Conservation (phyloP, 2,113 vertebrate species). For the Excalfactoria chinensis region DNA sequence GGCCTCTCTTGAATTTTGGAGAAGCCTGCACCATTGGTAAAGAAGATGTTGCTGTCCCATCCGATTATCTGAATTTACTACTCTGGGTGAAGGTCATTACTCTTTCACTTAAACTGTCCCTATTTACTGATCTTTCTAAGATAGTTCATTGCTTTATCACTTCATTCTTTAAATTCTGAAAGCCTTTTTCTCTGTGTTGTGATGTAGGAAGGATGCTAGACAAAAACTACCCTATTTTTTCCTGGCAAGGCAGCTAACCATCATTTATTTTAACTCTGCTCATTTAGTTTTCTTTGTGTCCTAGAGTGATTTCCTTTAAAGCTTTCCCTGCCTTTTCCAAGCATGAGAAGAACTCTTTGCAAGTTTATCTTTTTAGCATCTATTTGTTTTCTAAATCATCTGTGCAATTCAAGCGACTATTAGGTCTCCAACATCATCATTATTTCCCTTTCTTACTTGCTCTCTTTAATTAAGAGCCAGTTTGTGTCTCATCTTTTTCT, state of each 20-base stretch:
- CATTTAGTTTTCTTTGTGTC: background rate
- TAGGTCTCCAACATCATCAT: background rate
- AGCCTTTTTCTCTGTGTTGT: background rate
- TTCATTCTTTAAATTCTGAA: background rate
- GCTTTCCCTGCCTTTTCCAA: slow-evolving; percentile 24
- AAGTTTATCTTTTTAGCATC: slow-evolving; percentile 37
- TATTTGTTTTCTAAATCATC: slow-evolving; percentile 64
- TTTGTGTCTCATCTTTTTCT: slow-evolving; percentile 29
- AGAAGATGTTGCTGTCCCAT: background rate
- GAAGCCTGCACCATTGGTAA: background rate
- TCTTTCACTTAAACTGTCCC: background rate
- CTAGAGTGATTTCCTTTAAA: background rate
- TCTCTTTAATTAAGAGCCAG: background rate
- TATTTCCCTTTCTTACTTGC: slow-evolving; percentile 11
- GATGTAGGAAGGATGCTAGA: background rate
- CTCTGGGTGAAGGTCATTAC: background rate
- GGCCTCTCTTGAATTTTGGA: slow-evolving; percentile 1
- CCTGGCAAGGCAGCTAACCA: background rate
- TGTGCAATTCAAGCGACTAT: slow-evolving; percentile 46
- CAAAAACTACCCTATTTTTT: background rate
- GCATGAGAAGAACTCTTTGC: slow-evolving; percentile 47
- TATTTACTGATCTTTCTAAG: background rate
- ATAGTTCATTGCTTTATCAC: background rate
- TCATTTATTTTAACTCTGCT: background rate
- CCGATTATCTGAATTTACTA: background rate